Conservation (phyloP, 2,113 vertebrate genomes). For the Equus przewalskii region DNA sequence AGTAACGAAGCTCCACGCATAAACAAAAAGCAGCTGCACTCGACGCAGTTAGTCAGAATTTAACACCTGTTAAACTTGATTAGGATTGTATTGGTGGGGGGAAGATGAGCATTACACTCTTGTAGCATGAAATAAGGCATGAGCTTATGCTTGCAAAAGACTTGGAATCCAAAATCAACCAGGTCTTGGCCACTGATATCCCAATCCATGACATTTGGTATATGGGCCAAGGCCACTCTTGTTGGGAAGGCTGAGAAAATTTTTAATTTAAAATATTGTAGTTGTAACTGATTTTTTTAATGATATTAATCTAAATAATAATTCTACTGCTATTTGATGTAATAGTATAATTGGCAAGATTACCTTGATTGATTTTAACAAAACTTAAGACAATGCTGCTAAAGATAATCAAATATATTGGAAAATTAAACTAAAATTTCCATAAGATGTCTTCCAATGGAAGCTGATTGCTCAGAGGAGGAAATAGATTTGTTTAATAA, state of each 20-base stretch:
- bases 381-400: background rate
- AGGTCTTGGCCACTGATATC: background rate
- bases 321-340: background rate
- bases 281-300: background rate
- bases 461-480: background rate
- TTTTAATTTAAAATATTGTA: background rate
- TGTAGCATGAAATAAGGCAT: conserved; percentile 2
- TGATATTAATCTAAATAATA: background rate
- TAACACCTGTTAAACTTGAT: background rate
- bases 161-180: background rate
- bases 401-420: background rate
- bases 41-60: background rate
- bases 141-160: background rate
- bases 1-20: background rate
- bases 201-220: background rate
- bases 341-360: background rate
- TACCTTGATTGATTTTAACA: background rate
- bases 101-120: background rate
- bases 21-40: background rate
- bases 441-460: background rate
- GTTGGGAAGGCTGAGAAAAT: background rate
- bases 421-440: background rate
- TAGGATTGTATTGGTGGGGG: background rate
- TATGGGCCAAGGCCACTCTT: background rate
- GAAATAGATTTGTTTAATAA: background rate